phyloP scores from a whole-genome alignment of 2,113 vertebrate species.

The Protobothrops mucrosquamatus region DNA sequence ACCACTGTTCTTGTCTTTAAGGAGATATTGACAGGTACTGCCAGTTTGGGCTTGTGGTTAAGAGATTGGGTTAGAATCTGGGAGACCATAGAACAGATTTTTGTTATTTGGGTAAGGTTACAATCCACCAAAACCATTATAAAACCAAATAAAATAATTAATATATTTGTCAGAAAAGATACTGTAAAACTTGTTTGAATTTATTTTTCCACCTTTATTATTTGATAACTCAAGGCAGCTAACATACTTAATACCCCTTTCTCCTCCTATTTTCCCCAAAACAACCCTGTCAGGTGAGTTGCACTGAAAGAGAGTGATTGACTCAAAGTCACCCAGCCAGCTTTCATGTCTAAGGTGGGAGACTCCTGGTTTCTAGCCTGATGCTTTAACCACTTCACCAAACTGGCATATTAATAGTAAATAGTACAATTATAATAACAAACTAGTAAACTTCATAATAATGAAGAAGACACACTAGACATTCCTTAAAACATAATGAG shows the following conservation, averaged over 20 bases:
- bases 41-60: neutral
- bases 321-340: neutral
- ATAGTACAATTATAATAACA: neutral
- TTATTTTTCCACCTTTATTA: neutral
- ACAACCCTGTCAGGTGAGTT: neutral
- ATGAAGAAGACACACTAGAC: neutral
- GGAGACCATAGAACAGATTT: neutral
- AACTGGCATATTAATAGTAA: neutral
- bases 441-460: neutral
- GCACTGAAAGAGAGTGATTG: neutral
- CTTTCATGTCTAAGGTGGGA: neutral
- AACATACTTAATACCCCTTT: neutral
- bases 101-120: neutral
- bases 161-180: neutral
- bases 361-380: neutral
- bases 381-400: neutral
- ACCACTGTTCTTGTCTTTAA: neutral
- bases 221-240: neutral
- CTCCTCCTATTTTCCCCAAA: neutral
- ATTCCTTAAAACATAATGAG: neutral
- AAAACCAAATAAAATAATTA: neutral
- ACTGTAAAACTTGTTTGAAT: neutral
- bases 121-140: neutral
- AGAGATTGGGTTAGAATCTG: neutral
- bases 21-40: neutral